Conservation (phyloP, 2,888 invertebrate genomes). For the Diaprepes abbreviatus region DNA sequence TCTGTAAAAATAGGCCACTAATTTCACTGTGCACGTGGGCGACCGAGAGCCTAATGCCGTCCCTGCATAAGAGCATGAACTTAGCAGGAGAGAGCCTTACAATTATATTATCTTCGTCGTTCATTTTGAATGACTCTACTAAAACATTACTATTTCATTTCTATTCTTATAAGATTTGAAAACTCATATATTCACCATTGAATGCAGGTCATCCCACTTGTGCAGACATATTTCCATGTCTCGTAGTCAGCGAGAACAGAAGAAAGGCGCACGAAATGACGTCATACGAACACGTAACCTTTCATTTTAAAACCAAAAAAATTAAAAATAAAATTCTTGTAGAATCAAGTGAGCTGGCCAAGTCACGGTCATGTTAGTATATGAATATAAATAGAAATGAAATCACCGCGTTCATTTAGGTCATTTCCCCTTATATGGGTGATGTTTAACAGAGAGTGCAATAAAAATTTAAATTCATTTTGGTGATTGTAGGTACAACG, state of each 20-base stretch:
- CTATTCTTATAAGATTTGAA: no score
- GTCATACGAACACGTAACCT: neutral
- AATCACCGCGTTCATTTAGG: slow-evolving; percentile 27
- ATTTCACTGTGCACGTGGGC: no score
- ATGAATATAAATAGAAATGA: slow-evolving; percentile 35
- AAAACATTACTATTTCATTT: no score
- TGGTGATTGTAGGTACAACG: no score
- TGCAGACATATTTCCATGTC: neutral
- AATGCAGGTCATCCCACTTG: slow-evolving; percentile 1
- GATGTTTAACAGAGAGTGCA: slow-evolving; percentile 1
- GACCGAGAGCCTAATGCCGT: no score
- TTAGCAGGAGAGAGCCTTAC: no score
- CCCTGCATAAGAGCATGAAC: no score
- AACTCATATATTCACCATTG: neutral
- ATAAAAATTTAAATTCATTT: no score
- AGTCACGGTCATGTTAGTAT: slow-evolving; percentile 21
- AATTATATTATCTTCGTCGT: no score
- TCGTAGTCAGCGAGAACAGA: neutral
- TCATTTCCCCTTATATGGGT: slow-evolving; percentile 28
- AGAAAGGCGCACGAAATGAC: neutral
- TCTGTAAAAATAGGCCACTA: no score
- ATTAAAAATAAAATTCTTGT: slow-evolving; percentile 4
- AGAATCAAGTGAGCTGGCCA: neutral
- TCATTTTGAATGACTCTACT: no score
- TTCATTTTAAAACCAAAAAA: slow-evolving; percentile 5